Percentiles rank a stretch among this genome's conserved stretches.
phyloP scores from a whole-genome alignment of 2,888 invertebrate genomes.

The Tipula helvola region DNA sequence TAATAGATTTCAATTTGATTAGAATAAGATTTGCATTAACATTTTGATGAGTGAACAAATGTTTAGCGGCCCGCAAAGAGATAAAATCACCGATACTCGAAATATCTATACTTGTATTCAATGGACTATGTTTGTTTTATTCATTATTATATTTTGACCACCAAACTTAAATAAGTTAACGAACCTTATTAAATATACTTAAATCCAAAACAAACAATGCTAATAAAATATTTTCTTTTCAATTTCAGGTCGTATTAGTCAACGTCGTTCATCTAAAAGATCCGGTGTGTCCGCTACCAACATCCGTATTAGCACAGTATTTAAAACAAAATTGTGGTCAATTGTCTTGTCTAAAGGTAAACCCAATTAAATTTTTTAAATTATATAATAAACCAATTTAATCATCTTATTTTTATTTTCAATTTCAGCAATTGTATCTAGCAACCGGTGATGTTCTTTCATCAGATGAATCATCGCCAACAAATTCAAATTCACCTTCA shows the following conservation, averaged over 20 bases:
- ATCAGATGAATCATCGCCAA: slow-evolving; percentile 39
- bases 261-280: slow-evolving; percentile 75
- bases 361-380: slow-evolving; percentile 12
- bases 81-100: too few species aligned
- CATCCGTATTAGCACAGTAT: slow-evolving; percentile 73
- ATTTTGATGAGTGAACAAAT: too few species aligned
- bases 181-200: not conserved
- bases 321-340: slow-evolving; percentile 74
- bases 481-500: slow-evolving; percentile 27
- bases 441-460: slow-evolving; percentile 52
- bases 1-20: too few species aligned
- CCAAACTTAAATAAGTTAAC: not conserved
- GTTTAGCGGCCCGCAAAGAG: too few species aligned
- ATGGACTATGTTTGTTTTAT: too few species aligned
- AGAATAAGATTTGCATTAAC: too few species aligned
- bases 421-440: slow-evolving; percentile 60
- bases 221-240: slow-evolving; percentile 13
- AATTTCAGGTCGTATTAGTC: slow-evolving; percentile 61
- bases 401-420: not conserved
- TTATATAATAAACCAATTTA: not conserved
- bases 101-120: too few species aligned
- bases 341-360: slow-evolving; percentile 70
- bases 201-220: not conserved
- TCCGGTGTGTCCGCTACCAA: slow-evolving; percentile 63
- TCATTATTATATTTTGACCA: too few species aligned